Base-by-base conservation (phyloP, 2,113 vertebrate species). In the Pungitius pungitius region DNA sequence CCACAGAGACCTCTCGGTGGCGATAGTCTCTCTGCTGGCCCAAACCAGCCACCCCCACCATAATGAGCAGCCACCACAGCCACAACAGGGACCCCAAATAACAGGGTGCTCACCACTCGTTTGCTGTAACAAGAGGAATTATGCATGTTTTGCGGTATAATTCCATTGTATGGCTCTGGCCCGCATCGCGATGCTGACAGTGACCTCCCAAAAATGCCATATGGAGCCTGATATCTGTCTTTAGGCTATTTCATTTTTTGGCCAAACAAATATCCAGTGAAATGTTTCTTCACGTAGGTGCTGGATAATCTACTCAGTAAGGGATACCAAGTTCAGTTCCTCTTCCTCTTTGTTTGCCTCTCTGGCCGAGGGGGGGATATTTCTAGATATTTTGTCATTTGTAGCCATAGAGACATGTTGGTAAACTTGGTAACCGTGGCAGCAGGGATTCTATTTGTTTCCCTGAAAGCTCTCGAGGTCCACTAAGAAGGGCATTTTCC, bases 331-430 rank as follows among this genome's bases (percentile, higher is more conserved):
- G 67, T 82, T 84, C 80, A 76, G 73, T 79, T 86, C 86, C 62
- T 80, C 81, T 88, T 88, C 76, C 84, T 82, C 75, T 81, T 85
- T 88, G 81, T 82, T 87, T 85, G 83, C 71, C 73, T 79, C 78
- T 77, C 70, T 58, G 71, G 80, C 87, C 78, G 67, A 71, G 77
- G 82, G 77, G 84, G 69, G 58, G 81, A 70, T 59, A 84, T 92
- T 87, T 89, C 61, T 81, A 59, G 84, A 83, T 82, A 89, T 90
- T 91, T 83, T 85, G 83, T 83, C 74, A 91, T 90, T 90, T 89
- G 90, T 93, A 90, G 86, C 91, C 93, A 93, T 92, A 89, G 91
- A 84, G 77, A 93, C 90, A 87, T 92, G 90, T 93, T 92, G 86
- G 89, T 93, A 93, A 91, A 93, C 90, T 90, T 87, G 86, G 89